These are phyloP conservation scores for Meloidogyne chitwoodi DNA, from an alignment of 1,140 invertebrate species.

Conservation along the genomic window DNA sequence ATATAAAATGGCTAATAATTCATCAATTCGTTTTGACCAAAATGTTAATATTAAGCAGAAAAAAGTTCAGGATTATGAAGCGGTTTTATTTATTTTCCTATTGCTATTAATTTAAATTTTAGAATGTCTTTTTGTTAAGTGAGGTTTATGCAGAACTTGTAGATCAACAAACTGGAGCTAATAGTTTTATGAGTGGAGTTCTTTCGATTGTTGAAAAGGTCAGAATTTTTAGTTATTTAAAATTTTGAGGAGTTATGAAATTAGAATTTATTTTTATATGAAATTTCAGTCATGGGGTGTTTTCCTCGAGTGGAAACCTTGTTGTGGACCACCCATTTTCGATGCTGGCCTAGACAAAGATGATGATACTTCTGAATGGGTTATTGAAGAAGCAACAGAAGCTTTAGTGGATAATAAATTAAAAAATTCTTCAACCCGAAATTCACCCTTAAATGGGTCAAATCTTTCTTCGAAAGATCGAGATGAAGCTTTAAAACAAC, in stretches of 20 bases:
- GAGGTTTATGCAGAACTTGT: slow-evolving; percentile 47
- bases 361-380: slow-evolving; percentile 31
- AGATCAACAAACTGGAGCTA: slow-evolving; percentile 29
- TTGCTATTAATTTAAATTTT: slow-evolving; percentile 22
- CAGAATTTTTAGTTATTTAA: background rate
- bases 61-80: slow-evolving; percentile 22
- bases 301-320: slow-evolving; percentile 47
- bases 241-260: too few species aligned
- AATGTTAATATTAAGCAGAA: background rate
- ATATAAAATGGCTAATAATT: background rate
- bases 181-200: slow-evolving; percentile 36
- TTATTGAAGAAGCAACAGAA: slow-evolving; percentile 40
- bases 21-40: background rate
- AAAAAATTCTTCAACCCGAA: background rate
- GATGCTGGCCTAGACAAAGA: slow-evolving; percentile 25
- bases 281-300: slow-evolving; percentile 36
- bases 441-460: background rate
- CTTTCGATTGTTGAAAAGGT: slow-evolving; percentile 45
- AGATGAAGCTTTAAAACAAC: background rate
- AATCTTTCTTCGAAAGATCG: slow-evolving; percentile 7
- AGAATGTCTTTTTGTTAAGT: slow-evolving; percentile 36
- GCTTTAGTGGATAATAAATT: background rate
- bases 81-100: background rate
- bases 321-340: background rate
- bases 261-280: too few species aligned